Percentiles rank a stretch among this genome's conserved stretches.
These are phyloP conservation scores for Nemoura dubitans DNA, from an alignment of 2,888 invertebrate species.

Conservation along the genomic window DNA sequence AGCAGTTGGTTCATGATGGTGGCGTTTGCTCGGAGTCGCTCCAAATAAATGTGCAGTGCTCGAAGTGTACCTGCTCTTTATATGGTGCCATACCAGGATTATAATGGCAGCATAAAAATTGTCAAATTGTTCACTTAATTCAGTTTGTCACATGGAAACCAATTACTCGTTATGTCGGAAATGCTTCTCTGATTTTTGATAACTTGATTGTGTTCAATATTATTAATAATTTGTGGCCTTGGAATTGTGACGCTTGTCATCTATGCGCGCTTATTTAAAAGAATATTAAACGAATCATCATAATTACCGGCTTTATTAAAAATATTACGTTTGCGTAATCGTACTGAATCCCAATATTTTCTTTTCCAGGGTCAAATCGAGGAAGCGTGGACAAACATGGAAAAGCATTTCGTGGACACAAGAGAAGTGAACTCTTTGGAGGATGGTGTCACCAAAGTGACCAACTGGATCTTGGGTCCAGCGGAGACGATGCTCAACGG, in stretches of 20 bases:
- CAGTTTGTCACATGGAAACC: background rate
- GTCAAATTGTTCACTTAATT: background rate
- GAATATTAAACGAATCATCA: no score
- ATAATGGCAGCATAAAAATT: background rate
- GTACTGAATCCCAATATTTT: background rate
- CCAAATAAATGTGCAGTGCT: background rate
- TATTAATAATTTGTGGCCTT: background rate
- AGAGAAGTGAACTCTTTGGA: conserved; percentile 63
- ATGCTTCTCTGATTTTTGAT: background rate
- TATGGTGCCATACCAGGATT: background rate
- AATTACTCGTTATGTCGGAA: background rate
- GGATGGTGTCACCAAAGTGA: conserved; percentile 74
- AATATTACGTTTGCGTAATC: background rate
- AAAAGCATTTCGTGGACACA: conserved; percentile 67
- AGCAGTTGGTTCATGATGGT: background rate
- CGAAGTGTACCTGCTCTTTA: background rate
- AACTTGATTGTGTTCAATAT: background rate
- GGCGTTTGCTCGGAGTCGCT: background rate
- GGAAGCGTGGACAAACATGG: conserved; percentile 68
- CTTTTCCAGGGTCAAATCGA: conserved; percentile 62
- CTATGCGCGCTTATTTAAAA: no score
- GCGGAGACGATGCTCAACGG: conserved; percentile 78
- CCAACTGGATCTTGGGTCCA: conserved; percentile 80
- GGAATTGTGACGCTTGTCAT: background rate
- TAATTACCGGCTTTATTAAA: no score